Percentiles rank a stretch among this genome's conserved stretches.
phyloP scores from a whole-genome alignment of 2,113 vertebrate genomes.

The Recurvirostra avosetta region DNA sequence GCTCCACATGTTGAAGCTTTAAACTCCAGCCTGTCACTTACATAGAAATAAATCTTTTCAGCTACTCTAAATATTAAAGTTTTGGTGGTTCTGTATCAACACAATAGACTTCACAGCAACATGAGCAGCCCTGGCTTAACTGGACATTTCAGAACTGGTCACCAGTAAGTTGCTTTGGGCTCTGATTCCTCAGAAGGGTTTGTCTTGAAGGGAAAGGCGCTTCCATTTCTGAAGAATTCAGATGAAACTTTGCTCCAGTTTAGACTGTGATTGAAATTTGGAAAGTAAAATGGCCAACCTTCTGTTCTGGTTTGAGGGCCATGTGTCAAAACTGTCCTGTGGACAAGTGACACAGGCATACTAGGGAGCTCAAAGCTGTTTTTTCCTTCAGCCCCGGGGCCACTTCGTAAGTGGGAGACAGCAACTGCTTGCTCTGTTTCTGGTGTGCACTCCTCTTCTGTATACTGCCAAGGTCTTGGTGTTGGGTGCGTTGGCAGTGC shows the following conservation, averaged over 20 bases:
- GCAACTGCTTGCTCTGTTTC: neutral
- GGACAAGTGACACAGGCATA: neutral
- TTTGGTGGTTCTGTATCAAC: neutral
- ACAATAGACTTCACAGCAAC: neutral
- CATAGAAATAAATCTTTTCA: too few relatives aligned
- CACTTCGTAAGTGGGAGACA: neutral
- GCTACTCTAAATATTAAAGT: neutral
- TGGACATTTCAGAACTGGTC: neutral
- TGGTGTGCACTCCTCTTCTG: neutral
- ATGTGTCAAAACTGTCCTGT: neutral
- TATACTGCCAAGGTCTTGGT: neutral
- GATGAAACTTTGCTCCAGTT: neutral
- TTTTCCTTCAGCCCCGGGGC: neutral
- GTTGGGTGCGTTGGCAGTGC: neutral
- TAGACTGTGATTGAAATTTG: neutral
- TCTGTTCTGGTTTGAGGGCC: neutral
- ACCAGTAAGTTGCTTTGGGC: neutral
- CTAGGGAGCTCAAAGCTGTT: neutral
- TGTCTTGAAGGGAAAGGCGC: neutral
- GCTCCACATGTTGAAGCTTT: neutral
- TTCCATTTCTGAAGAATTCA: neutral
- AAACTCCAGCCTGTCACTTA: neutral
- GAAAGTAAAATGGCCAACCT: neutral
- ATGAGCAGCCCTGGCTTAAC: neutral
- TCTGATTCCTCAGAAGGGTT: neutral